Percentiles rank a stretch among this genome's conserved stretches.
Evolutionary conservation across 1,140 invertebrate species (phyloP).

Genomic region (Cyclargus thomasi): DNA sequence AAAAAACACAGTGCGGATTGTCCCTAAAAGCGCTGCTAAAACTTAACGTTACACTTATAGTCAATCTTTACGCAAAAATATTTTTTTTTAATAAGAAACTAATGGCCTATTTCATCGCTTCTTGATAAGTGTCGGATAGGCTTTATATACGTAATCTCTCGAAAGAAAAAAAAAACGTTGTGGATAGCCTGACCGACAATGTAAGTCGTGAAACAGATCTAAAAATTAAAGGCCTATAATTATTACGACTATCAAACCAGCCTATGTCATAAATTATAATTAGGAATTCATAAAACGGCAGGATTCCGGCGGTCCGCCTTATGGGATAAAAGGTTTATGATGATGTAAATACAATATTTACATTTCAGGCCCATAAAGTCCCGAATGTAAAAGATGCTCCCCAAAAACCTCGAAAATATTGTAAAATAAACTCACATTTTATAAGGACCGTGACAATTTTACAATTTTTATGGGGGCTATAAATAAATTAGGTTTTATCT

Average conservation of each 20-base stretch:
- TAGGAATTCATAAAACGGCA: conserved; percentile 5
- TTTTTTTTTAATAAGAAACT: too few relatives aligned
- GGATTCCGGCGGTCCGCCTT: background rate
- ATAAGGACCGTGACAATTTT: background rate
- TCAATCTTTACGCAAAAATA: too few relatives aligned
- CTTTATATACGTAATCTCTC: too few relatives aligned
- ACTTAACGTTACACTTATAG: too few relatives aligned
- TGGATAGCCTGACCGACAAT: too few relatives aligned
- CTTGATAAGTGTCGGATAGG: too few relatives aligned
- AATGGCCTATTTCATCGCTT: too few relatives aligned
- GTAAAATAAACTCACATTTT: background rate
- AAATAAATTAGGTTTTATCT: background rate
- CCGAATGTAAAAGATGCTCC: background rate
- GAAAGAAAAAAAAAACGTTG: too few relatives aligned
- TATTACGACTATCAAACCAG: background rate
- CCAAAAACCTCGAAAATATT: background rate
- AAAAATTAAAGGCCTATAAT: background rate
- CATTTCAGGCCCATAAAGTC: background rate
- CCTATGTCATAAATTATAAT: conserved; percentile 2
- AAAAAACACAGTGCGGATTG: too few relatives aligned
- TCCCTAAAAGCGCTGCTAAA: too few relatives aligned
- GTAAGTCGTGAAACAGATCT: too few relatives aligned
- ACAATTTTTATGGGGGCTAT: background rate
- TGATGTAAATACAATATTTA: conserved; percentile 8
- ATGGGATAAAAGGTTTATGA: conserved; percentile 10